Base-by-base conservation (phyloP, 2,113 vertebrate genomes). In the Ciconia stormi region DNA sequence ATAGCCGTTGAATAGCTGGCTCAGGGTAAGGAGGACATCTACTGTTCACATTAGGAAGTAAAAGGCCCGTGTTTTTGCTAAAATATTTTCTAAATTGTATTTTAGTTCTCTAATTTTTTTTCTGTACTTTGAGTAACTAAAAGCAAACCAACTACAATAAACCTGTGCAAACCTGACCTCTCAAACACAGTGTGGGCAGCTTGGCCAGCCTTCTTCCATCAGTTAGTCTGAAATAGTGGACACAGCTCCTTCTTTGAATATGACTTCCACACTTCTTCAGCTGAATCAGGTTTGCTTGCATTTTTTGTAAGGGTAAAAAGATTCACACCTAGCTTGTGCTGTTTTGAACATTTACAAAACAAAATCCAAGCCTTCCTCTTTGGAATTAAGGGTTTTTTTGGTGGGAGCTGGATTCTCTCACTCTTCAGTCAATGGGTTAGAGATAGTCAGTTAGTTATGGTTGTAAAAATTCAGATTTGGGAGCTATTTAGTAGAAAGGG, bases 1-100 rank as follows among this genome's bases (percentile, higher is more conserved):
- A 6, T 8, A 14, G 25, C 25, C n/a, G n/a, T 25, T 47, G 15
- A 40, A n/a, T 18, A 49, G 20, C 23, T 56, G 77, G 7, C 30
- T 93, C 27, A 46, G 44, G 15, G 34, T 65, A 69, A 90, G 66
- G 36, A 76, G 44, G 93, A 85, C 93, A 95, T 85, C 93, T 96
- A 8, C 87, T 80, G 87, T 85, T 87, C 62, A 15, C 5, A 2
- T 46, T 23, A 46, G 87, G 66, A 82, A 94, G 19, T 72, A 56
- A 91, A 85, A 65, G 40, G 21, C 15, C 11, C 3, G 0, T 32
- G 16, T 6, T 66, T 93, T 52, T 47, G 29, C 22, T 82, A 55
- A 59, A 74, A 55, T 10, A 3, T 27, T 86, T 5, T 23, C 44
- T n/a, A 44, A 47, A 58, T 26, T 0, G 1, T 34, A 13, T 73